These are phyloP conservation scores for Ceramica pisi DNA, from an alignment of 2,888 invertebrate species.

Conservation along the genomic window DNA sequence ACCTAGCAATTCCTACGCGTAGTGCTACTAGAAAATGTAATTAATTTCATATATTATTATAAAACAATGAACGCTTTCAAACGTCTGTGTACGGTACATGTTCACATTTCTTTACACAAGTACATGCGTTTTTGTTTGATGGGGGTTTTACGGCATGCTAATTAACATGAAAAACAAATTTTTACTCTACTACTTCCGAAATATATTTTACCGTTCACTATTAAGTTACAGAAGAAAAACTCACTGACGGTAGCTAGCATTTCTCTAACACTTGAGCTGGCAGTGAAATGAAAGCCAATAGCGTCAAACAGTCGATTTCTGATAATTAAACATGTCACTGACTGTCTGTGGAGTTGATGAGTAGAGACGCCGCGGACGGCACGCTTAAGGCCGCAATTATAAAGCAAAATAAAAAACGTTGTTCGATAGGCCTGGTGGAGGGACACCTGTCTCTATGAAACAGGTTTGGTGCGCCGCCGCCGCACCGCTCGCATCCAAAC, in stretches of 20 bases:
- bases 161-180: conserved; percentile 34
- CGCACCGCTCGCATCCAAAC: conserved; percentile 67
- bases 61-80: conserved; percentile 74
- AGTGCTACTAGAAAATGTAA: conserved; percentile 78
- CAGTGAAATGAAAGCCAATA: conserved; percentile 56
- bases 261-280: conserved; percentile 33
- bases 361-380: conserved; percentile 62
- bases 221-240: conserved; percentile 38
- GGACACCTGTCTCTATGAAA: conserved; percentile 86
- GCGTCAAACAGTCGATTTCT: conserved; percentile 65
- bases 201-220: conserved; percentile 24
- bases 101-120: conserved; percentile 26
- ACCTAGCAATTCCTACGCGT: conserved; percentile 76
- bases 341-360: conserved; percentile 35
- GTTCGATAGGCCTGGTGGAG: conserved; percentile 68
- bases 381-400: conserved; percentile 74
- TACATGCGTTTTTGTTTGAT: conserved; percentile 35
- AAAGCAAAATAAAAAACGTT: conserved; percentile 72
- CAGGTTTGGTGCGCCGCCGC: conserved; percentile 77
- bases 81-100: conserved; percentile 50
- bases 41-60: conserved; percentile 77
- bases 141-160: conserved; percentile 34
- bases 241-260: conserved; percentile 48
- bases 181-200: conserved; percentile 20
- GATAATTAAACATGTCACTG: conserved; percentile 65